Base-by-base conservation (phyloP, 1,140 invertebrate species). In the Orchesella cincta region DNA sequence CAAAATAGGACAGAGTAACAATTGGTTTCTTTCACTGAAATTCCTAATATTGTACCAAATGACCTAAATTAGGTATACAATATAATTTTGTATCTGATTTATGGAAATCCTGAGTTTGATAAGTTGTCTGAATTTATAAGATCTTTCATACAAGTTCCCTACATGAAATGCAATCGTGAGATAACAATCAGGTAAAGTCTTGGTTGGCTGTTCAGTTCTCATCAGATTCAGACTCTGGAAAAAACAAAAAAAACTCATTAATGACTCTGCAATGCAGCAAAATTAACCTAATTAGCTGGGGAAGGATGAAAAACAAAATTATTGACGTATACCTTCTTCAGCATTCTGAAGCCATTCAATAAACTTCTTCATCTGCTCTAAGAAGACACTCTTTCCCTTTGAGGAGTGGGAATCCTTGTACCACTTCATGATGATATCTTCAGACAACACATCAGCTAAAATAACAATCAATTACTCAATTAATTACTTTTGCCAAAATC, bases 291-390 rank as follows among this genome's bases (percentile, higher is more conserved):
- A 73, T 36, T 46, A 5, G 23, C 18, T 33, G 16, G n/a, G 26
- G 29, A 39, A 35, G 29, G 29, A 36, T 35, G 20, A 23, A 51
- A 12, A 1, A 74, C n/a, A 76, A 35, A 57, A 29, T 29, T 20
- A 28, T 36, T 52, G 36, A 71, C 73, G 23, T n/a, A n/a, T 83
- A 87, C 87, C 96, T 89, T 98, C 95, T 87, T 98, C 96, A 78
- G 96, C 96, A 87, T 92, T 97, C 86, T 97, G 93, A 36, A 98
- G 88, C 96, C 96, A 98, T 86, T 98, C 95, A 62, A 98, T 90
- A 85, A 98, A 98, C 87, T 95, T 94, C 87, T 95, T 96, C 93
- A 97, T 97, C 88, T 98, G 96, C 83, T 97, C 95, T 81, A 98
- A 90, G 89, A 98, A 98, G 88, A 97, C 93, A 88, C 94, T 93